Evolutionary conservation across 1,140 invertebrate species (phyloP).

Genomic region (Atopsyche davidsoni): DNA sequence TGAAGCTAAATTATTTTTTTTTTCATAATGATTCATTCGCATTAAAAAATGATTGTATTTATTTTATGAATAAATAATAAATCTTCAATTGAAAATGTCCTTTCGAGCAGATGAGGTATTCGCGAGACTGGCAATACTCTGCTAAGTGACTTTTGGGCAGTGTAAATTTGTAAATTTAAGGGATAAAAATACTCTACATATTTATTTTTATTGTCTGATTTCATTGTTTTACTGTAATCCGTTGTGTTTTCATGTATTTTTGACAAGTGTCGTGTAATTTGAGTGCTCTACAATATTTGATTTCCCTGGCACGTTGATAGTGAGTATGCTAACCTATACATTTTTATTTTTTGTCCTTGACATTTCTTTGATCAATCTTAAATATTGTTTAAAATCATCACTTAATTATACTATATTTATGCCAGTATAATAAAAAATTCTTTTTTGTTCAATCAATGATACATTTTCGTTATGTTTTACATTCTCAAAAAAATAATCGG

Average conservation of each 20-base stretch:
- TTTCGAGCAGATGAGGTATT: too few relatives aligned
- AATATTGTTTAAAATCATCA: not conserved
- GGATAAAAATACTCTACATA: not conserved
- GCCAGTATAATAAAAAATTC: too few relatives aligned
- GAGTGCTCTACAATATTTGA: not conserved
- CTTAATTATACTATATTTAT: too few relatives aligned
- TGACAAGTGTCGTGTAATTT: constrained; percentile 5
- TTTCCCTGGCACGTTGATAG: constrained; percentile 13
- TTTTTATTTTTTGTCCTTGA: constrained; percentile 18
- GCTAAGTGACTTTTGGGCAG: constrained; percentile 16
- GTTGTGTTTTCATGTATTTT: constrained; percentile 4
- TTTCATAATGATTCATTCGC: too few relatives aligned
- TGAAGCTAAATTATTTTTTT: too few relatives aligned
- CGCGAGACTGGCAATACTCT: constrained; percentile 7
- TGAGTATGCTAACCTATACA: constrained; percentile 10
- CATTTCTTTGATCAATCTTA: constrained; percentile 17
- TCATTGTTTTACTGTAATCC: constrained; percentile 2
- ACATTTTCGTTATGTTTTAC: too few relatives aligned
- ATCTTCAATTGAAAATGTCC: too few relatives aligned
- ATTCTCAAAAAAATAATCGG: too few relatives aligned
- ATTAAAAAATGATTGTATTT: too few relatives aligned
- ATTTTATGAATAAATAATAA: too few relatives aligned
- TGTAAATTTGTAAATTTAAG: constrained; percentile 6
- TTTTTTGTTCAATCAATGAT: too few relatives aligned
- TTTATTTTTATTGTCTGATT: not conserved